These are phyloP conservation scores for Alviniconcha strummeri DNA, from an alignment of 2,888 invertebrate genomes.

Conservation along the genomic window DNA sequence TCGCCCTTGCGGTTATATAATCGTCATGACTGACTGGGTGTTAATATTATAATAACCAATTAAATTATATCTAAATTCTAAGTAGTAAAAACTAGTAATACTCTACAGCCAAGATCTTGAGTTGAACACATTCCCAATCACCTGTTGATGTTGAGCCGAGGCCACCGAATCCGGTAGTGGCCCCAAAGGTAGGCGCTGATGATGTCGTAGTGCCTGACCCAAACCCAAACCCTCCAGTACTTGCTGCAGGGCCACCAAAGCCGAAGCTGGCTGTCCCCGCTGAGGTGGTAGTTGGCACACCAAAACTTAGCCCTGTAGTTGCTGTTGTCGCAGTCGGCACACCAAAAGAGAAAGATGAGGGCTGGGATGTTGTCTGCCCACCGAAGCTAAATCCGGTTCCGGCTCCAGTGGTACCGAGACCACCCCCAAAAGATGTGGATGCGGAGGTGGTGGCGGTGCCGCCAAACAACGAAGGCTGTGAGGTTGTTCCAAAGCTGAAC, in stretches of 20 bases:
- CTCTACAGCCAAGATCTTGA: too few species aligned
- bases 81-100: too few species aligned
- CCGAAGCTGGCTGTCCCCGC: slow-evolving; percentile 33
- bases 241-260: slow-evolving; percentile 26
- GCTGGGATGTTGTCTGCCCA: slow-evolving; percentile 31
- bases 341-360: slow-evolving; percentile 35
- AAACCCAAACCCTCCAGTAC: slow-evolving; percentile 38
- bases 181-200: slow-evolving; percentile 40
- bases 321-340: slow-evolving; percentile 28
- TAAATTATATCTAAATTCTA: too few species aligned
- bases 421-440: slow-evolving; percentile 33
- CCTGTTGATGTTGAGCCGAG: slow-evolving; percentile 20
- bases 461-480: slow-evolving; percentile 39
- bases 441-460: slow-evolving; percentile 34
- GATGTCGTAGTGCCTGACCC: slow-evolving; percentile 42
- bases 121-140: too few species aligned
- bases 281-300: slow-evolving; percentile 30
- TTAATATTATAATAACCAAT: too few species aligned
- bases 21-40: too few species aligned
- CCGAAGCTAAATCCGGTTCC: slow-evolving; percentile 35
- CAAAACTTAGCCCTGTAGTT: slow-evolving; percentile 28
- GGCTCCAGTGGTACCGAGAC: slow-evolving; percentile 27
- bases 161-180: slow-evolving; percentile 40
- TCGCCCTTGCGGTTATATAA: too few species aligned
- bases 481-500: slow-evolving; percentile 39